Base-by-base conservation (phyloP, 2,888 invertebrate species). In the Melanophora roralis region DNA sequence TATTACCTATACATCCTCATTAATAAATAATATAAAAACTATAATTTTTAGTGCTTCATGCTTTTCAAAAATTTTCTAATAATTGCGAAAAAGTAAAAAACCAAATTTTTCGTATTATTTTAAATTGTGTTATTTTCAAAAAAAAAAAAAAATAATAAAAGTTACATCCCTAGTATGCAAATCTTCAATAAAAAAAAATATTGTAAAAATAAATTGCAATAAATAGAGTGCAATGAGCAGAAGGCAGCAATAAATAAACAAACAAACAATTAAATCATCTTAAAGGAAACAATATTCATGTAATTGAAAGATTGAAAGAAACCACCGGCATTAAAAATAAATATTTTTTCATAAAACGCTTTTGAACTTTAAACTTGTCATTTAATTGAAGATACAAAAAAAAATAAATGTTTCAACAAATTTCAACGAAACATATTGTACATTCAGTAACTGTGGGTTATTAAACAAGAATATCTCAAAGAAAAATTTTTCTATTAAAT, bases 231-330 rank as follows among this genome's bases (percentile, higher is more conserved):
- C 21, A 36, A n/a, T 1, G 12, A 12, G 8, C 19, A 38, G 38
- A 0, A 23, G 49, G 27, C 27, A 23, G 59, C 12, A 19, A 32
- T 47, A 23, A 38, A 65, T 59, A 27, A 65, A 43, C 23, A 57
- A 19, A 32, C 40, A 23, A 69, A 69, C 62, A 69, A 57, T 27
- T 6, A 27, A 27, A 27, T 64, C 57, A 55, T 64, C 64, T 69
- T 69, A 43, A 69, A 64, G 62, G 69, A 69, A 76, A 64, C 62
- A 69, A 69, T 62, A 64, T 55, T 69, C 47, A 43, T 62, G 45
- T 69, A 69, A 67, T 76, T 76, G 75, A 62, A 69, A 62, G 62
- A 69, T 62, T 38, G 38, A 47, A 69, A 69, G 47, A 62, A 72
- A 64, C 21, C 59, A 49, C 23, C 23, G 27, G 6, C 27, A 27